Evolutionary conservation across 2,797 vertebrate genomes (phyloP).

Genomic region (Oreochromis mossambicus): DNA sequence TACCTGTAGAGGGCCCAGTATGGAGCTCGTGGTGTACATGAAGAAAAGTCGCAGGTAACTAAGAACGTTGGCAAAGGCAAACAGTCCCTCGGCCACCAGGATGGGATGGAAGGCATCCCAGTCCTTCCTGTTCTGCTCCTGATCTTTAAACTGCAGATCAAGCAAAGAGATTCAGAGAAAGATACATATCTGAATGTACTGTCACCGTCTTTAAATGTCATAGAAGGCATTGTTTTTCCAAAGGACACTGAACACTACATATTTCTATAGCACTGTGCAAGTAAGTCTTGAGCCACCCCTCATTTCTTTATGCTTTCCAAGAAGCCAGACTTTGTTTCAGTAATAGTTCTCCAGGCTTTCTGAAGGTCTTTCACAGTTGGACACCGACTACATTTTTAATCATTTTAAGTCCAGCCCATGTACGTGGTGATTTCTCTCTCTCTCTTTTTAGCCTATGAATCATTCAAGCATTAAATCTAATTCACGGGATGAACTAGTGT

Average conservation of each 20-base stretch:
- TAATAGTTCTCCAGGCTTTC: no score
- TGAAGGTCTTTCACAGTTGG: no score
- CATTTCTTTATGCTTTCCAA: no score
- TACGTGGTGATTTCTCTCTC: no score
- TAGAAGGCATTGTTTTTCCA: not conserved
- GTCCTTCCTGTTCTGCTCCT: slow-evolving; percentile 86
- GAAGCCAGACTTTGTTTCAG: no score
- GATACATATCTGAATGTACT: not conserved
- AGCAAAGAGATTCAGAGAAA: not conserved
- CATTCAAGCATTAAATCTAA: no score
- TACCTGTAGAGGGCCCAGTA: slow-evolving; percentile 96
- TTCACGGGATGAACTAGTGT: no score
- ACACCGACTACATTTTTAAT: no score
- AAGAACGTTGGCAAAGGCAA: slow-evolving; percentile 96
- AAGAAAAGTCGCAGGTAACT: slow-evolving; percentile 98
- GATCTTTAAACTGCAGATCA: slow-evolving; percentile 68
- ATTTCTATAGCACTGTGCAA: not conserved
- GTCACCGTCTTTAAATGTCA: not conserved
- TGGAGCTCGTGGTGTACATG: slow-evolving; percentile 99
- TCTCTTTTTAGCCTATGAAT: no score
- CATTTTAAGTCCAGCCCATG: no score
- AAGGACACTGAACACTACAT: not conserved
- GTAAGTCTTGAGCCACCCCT: not conserved
- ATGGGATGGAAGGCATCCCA: slow-evolving; percentile 99
- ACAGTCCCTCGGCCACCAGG: slow-evolving; percentile 94